Percentiles rank a stretch among this genome's conserved stretches.
phyloP scores from a whole-genome alignment of 2,797 vertebrate genomes.

The Adrianichthys oophorus region DNA sequence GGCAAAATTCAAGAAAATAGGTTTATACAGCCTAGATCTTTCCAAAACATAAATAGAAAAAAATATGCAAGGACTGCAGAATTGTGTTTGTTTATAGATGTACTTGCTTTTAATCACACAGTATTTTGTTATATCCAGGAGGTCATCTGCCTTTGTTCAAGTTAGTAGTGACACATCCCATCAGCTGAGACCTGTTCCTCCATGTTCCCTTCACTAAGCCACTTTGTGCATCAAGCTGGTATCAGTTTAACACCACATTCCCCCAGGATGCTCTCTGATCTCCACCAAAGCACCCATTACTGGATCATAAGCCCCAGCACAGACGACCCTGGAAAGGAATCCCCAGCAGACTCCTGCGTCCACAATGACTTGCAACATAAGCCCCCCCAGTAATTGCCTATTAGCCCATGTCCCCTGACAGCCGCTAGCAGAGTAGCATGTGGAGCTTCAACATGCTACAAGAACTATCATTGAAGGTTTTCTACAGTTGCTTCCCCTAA shows the following conservation, averaged over 20 bases:
- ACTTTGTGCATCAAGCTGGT: conserved; percentile 70
- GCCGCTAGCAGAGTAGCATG: conserved; percentile 68
- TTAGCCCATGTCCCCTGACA: conserved; percentile 71
- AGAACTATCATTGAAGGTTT: conserved; percentile 59
- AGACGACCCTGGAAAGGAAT: conserved; percentile 64
- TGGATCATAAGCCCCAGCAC: conserved; percentile 66
- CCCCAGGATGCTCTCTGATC: conserved; percentile 58
- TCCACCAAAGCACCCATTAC: conserved; percentile 69
- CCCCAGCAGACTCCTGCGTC: conserved; percentile 65
- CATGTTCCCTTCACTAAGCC: conserved; percentile 34
- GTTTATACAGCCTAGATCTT: no score
- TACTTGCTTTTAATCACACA: no score
- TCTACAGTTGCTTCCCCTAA: conserved; percentile 65
- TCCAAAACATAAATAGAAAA: no score
- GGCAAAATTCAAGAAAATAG: no score
- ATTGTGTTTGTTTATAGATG: no score
- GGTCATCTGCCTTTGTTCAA: conserved; percentile 45
- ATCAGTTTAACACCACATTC: conserved; percentile 54
- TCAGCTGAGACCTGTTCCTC: conserved; percentile 61
- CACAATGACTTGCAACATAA: conserved; percentile 72
- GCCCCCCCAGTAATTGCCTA: conserved; percentile 77
- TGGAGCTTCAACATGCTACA: conserved; percentile 48
- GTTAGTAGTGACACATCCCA: conserved; percentile 65
- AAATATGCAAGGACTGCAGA: no score
- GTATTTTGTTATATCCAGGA: not conserved